Percentiles rank a stretch among this genome's conserved stretches.
Evolutionary conservation across 2,113 vertebrate genomes (phyloP).

Genomic region (Grallaria varia): DNA sequence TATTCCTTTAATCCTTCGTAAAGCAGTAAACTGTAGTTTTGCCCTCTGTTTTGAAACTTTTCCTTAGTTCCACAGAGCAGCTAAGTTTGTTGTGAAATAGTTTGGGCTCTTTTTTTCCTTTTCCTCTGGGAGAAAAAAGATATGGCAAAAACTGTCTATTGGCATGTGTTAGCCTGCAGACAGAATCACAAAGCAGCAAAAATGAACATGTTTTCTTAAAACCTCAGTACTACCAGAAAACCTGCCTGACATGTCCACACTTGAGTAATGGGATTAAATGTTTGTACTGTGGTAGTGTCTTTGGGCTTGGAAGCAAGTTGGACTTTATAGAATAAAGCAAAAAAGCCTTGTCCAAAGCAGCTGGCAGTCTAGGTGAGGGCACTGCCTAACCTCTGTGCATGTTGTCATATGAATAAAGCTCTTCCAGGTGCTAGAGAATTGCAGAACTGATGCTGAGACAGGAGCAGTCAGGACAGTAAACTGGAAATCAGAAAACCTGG

Average conservation of each 20-base stretch:
- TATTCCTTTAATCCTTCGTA: constrained; percentile 32
- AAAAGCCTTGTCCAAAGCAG: not conserved
- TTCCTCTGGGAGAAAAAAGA: not conserved
- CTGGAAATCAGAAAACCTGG: not conserved
- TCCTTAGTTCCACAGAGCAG: not conserved
- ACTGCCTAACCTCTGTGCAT: not conserved
- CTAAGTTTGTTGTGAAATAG: not conserved
- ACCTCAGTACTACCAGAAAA: not conserved
- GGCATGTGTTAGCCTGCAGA: not conserved
- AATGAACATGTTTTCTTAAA: not conserved
- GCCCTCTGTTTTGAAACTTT: not conserved
- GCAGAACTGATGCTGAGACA: not conserved
- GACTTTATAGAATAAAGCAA: not conserved
- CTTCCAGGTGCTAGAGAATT: not conserved
- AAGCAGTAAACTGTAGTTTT: not conserved
- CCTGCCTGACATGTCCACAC: rapidly evolving
- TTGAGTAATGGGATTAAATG: not conserved
- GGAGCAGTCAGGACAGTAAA: not conserved
- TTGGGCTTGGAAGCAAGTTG: not conserved
- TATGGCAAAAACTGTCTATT: not conserved
- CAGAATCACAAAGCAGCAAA: not conserved
- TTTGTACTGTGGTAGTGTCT: not conserved
- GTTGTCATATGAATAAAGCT: not conserved
- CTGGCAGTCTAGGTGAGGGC: not conserved
- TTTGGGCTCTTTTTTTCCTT: not conserved